Percentiles rank a stretch among this genome's conserved stretches.
Conservation (phyloP, 2,888 invertebrate genomes). For the Aromia moschata region DNA sequence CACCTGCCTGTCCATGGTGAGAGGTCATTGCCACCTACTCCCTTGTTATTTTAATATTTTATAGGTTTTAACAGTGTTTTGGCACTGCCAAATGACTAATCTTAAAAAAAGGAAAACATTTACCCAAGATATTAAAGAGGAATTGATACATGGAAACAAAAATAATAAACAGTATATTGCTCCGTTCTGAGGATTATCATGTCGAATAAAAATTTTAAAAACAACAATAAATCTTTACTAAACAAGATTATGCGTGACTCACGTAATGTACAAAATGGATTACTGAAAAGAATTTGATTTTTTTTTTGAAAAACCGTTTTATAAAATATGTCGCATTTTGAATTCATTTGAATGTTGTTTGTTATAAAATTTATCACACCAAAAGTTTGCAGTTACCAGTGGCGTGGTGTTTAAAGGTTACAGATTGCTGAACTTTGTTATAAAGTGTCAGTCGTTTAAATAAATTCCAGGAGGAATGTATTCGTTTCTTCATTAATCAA, state of each 20-base stretch:
- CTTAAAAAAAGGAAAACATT: constrained; percentile 2
- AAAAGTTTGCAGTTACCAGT: too few species aligned
- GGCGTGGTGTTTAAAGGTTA: too few species aligned
- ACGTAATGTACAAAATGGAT: not conserved
- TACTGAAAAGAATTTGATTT: not conserved
- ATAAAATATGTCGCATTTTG: too few species aligned
- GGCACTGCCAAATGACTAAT: not conserved
- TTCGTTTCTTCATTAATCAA: too few species aligned
- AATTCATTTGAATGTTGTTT: too few species aligned
- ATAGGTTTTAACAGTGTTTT: not conserved
- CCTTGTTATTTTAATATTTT: not conserved
- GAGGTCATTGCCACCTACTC: not conserved
- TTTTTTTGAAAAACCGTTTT: not conserved
- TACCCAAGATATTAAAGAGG: constrained; percentile 6
- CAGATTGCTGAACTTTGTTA: too few species aligned
- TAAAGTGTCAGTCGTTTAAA: too few species aligned
- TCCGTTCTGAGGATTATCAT: constrained; percentile 2
- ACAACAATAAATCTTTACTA: constrained; percentile 2
- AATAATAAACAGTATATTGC: constrained; percentile 11
- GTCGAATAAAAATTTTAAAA: not conserved
- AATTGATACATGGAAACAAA: constrained; percentile 4
- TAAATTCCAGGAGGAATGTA: too few species aligned
- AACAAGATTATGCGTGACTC: not conserved
- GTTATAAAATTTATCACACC: too few species aligned
- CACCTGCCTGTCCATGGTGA: not conserved